phyloP scores from a whole-genome alignment of 2,113 vertebrate genomes.

The Holacanthus passer region DNA sequence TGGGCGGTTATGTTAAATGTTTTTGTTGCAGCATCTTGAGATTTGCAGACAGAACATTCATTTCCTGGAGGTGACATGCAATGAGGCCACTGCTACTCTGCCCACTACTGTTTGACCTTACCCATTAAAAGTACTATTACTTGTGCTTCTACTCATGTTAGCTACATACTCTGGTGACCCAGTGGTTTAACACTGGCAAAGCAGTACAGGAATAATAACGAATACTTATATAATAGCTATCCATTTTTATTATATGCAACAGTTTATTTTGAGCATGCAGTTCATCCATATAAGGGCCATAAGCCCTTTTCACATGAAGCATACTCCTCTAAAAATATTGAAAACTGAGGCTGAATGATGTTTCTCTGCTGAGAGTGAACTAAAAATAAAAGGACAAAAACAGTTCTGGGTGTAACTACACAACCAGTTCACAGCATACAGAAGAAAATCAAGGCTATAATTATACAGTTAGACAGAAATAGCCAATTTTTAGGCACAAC shows the following conservation, averaged over 20 bases:
- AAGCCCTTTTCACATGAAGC: not conserved
- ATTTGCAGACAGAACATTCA: not conserved
- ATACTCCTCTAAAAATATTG: too few species aligned
- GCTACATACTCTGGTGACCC: not conserved
- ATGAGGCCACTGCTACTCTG: not conserved
- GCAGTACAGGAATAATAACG: not conserved
- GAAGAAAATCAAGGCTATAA: not conserved
- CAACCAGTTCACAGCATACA: too few species aligned
- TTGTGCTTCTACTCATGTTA: not conserved
- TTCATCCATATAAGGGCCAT: not conserved
- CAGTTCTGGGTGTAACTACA: too few species aligned
- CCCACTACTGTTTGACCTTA: conserved; percentile 16
- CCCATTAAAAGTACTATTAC: not conserved
- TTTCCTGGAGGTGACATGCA: not conserved
- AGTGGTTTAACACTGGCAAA: not conserved
- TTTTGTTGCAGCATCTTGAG: not conserved
- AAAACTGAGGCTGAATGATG: too few species aligned
- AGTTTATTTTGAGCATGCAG: not conserved
- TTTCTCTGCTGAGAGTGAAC: too few species aligned
- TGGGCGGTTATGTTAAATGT: not conserved
- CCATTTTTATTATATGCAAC: too few species aligned
- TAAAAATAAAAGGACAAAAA: too few species aligned
- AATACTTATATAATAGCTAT: not conserved
- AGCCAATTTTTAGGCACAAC: not conserved
- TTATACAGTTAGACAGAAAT: not conserved